These are phyloP conservation scores for Stichodactyla helianthus DNA, from an alignment of 64 coral and sea anemone genomes.

Conservation along the genomic window DNA sequence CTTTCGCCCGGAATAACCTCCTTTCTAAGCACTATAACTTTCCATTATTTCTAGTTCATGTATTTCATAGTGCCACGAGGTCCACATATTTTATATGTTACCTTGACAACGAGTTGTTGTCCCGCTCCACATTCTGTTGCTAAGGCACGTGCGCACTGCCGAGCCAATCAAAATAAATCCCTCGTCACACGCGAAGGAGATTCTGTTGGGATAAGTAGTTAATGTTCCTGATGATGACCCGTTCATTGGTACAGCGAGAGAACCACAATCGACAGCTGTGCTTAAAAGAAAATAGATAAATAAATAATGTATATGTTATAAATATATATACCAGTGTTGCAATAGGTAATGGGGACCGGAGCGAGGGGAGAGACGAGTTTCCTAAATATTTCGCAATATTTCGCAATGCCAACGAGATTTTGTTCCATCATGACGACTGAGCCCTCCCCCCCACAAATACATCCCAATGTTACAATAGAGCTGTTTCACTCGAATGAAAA, in stretches of 20 bases:
- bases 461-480: too few relatives aligned
- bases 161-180: slow-evolving; percentile 45
- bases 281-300: background rate
- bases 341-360: background rate
- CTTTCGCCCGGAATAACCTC: too few relatives aligned
- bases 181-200: slow-evolving; percentile 37
- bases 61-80: too few relatives aligned
- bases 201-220: slow-evolving; percentile 25
- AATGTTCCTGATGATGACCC: slow-evolving; percentile 20
- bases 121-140: slow-evolving; percentile 45
- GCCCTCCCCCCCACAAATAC: too few relatives aligned
- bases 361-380: too few relatives aligned
- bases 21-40: too few relatives aligned
- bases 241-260: slow-evolving; percentile 31
- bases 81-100: background rate
- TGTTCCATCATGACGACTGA: too few relatives aligned
- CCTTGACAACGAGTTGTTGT: slow-evolving; percentile 34
- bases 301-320: background rate
- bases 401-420: too few relatives aligned
- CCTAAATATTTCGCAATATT: too few relatives aligned
- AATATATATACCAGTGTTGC: background rate
- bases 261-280: slow-evolving; percentile 65
- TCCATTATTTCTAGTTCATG: too few relatives aligned
- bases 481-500: too few relatives aligned
- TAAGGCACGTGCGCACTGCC: slow-evolving; percentile 9